Conservation (phyloP, 2,113 vertebrate species). For the Pelusios castaneus region DNA sequence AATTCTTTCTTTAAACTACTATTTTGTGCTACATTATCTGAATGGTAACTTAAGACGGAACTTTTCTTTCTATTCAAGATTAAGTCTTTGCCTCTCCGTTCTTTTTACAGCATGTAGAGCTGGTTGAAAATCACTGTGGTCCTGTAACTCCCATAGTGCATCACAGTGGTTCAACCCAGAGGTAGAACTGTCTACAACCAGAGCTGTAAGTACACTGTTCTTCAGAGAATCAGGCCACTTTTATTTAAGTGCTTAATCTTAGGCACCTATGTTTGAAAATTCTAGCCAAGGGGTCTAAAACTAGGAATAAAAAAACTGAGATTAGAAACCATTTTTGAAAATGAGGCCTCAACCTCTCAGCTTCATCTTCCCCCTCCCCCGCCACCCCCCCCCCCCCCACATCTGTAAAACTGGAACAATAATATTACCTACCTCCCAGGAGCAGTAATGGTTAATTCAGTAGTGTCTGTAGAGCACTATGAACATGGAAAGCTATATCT, state of each 20-base stretch:
- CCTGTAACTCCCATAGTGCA: not conserved
- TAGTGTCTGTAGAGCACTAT: not conserved
- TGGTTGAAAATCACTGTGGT: not conserved
- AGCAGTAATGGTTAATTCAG: not conserved
- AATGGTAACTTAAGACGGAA: not conserved
- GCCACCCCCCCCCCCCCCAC: no score
- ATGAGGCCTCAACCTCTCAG: not conserved
- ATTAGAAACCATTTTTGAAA: not conserved
- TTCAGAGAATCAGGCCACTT: not conserved
- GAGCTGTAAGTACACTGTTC: not conserved
- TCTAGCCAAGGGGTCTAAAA: not conserved
- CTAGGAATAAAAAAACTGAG: not conserved
- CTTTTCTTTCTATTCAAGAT: not conserved
- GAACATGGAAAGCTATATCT: not conserved
- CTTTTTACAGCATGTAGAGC: not conserved
- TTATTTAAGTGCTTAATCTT: not conserved
- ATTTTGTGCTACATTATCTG: not conserved
- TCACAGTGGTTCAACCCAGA: not conserved
- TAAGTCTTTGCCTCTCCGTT: not conserved
- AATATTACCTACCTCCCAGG: not conserved
- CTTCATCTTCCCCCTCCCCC: not conserved
- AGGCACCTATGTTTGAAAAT: not conserved
- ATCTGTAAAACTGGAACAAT: not conserved
- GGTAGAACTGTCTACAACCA: not conserved
- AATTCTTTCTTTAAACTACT: not conserved